These are phyloP conservation scores for Serranus cabrilla DNA, from an alignment of 2,797 vertebrate genomes.

Conservation along the genomic window DNA sequence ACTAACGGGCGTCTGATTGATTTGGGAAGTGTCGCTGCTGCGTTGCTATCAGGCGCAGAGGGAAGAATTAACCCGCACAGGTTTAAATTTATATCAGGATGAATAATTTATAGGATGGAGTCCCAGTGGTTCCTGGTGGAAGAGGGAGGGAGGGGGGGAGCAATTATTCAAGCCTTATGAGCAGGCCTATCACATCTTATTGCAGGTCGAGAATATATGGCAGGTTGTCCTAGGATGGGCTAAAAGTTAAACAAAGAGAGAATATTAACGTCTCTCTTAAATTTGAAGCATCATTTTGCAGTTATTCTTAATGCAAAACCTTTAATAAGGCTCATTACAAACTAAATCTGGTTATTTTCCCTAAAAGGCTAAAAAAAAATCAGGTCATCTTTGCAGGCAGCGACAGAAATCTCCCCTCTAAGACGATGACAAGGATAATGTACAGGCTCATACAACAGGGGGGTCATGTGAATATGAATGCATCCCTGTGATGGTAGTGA, in stretches of 20 bases:
- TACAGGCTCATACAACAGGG: slow-evolving; percentile 12
- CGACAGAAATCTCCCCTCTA: not conserved
- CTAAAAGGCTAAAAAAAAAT: slow-evolving; percentile 3
- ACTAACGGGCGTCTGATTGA: slow-evolving; percentile 55
- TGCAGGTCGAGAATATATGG: not conserved
- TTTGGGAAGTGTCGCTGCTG: slow-evolving; percentile 53
- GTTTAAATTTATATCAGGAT: slow-evolving; percentile 82
- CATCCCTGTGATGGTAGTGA: slow-evolving; percentile 29
- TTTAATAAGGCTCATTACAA: not conserved
- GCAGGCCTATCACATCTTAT: slow-evolving; percentile 43
- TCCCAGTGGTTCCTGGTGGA: slow-evolving; percentile 64
- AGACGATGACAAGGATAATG: slow-evolving; percentile 14
- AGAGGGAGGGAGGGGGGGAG: not conserved
- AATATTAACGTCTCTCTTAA: not conserved
- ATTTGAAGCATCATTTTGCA: not conserved
- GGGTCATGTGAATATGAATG: slow-evolving; percentile 22
- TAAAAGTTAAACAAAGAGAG: slow-evolving; percentile 35
- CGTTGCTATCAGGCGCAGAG: slow-evolving; percentile 47
- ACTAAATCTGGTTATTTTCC: not conserved
- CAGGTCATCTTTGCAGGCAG: not conserved
- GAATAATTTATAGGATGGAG: slow-evolving; percentile 89
- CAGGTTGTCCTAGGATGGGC: slow-evolving; percentile 10
- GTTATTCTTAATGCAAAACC: not conserved
- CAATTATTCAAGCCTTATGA: slow-evolving; percentile 36
- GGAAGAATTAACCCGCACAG: slow-evolving; percentile 41